Conservation (phyloP, 2,888 invertebrate species). For the Steinernema carpocapsae region DNA sequence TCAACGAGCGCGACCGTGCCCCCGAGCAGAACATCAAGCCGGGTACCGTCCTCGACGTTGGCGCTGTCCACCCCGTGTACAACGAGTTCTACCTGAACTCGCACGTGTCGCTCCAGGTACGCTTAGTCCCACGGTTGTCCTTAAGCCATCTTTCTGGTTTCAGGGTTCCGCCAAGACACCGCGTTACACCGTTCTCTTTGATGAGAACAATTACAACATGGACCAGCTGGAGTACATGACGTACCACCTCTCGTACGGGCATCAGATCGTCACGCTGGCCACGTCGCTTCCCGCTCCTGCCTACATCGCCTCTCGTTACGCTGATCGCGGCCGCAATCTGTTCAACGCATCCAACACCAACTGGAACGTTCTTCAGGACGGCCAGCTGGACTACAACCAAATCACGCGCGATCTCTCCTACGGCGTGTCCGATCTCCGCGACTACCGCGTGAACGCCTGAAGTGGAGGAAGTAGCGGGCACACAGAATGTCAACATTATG, state of each 20-base stretch:
- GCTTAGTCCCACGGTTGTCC: not conserved
- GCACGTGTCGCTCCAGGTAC: slow-evolving; percentile 39
- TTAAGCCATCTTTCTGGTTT: too few relatives aligned
- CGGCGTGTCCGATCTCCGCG: not conserved
- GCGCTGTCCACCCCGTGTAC: slow-evolving; percentile 36
- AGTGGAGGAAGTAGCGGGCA: too few relatives aligned
- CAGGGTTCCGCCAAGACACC: slow-evolving; percentile 43
- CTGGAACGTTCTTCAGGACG: not conserved
- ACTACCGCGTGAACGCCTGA: slow-evolving; percentile 16
- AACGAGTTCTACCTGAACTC: slow-evolving; percentile 43
- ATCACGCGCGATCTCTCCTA: slow-evolving; percentile 5
- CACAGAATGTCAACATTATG: too few relatives aligned
- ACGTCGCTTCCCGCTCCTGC: slow-evolving; percentile 35
- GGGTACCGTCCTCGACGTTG: slow-evolving; percentile 50
- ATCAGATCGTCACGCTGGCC: slow-evolving; percentile 40
- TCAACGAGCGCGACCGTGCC: slow-evolving; percentile 28
- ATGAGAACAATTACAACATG: slow-evolving; percentile 33
- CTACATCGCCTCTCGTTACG: slow-evolving; percentile 34
- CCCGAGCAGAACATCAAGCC: slow-evolving; percentile 50
- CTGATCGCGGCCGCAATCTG: slow-evolving; percentile 36
- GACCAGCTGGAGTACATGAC: slow-evolving; percentile 41
- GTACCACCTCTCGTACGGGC: slow-evolving; percentile 41
- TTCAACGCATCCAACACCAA: not conserved
- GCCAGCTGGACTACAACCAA: slow-evolving; percentile 20
- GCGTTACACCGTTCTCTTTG: slow-evolving; percentile 38